phyloP scores from a whole-genome alignment of 37 sponge, comb jelly and placozoan species.

The Oscarella lobularis region DNA sequence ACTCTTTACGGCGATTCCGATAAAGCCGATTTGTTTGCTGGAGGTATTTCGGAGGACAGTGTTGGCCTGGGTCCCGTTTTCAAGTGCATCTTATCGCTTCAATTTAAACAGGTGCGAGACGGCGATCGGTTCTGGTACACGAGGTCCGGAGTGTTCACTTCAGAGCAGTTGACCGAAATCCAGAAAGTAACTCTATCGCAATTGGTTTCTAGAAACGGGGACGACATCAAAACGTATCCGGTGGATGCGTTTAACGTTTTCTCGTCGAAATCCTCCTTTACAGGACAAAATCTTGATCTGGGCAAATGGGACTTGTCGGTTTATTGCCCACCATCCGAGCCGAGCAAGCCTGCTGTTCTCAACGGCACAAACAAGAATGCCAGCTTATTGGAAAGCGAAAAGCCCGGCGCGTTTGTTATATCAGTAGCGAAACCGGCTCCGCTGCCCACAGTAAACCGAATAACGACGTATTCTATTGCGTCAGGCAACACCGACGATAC shows the following conservation, averaged over 20 bases:
- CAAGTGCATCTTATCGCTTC: not conserved
- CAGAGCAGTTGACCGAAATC: not conserved
- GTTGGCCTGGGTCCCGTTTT: not conserved
- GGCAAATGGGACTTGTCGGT: slow-evolving; percentile 1
- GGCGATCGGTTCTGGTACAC: not conserved
- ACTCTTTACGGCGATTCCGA: not conserved
- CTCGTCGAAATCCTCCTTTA: not conserved
- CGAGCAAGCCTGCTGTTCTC: not conserved
- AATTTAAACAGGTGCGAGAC: not conserved
- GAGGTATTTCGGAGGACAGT: not conserved
- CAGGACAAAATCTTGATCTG: not conserved
- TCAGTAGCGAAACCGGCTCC: not conserved
- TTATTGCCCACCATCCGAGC: not conserved
- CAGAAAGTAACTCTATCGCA: not conserved
- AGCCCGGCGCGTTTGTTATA: not conserved
- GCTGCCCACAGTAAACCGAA: not conserved
- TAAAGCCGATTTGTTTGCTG: not conserved
- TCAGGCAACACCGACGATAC: not conserved
- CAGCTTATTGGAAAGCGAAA: not conserved
- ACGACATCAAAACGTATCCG: not conserved
- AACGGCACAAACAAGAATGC: not conserved
- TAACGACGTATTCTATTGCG: not conserved
- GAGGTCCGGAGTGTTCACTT: not conserved
- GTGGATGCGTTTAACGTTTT: not conserved
- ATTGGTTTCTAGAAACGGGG: not conserved